phyloP scores from a whole-genome alignment of 2,888 invertebrate genomes.

The Glaucopsyche alexis region DNA sequence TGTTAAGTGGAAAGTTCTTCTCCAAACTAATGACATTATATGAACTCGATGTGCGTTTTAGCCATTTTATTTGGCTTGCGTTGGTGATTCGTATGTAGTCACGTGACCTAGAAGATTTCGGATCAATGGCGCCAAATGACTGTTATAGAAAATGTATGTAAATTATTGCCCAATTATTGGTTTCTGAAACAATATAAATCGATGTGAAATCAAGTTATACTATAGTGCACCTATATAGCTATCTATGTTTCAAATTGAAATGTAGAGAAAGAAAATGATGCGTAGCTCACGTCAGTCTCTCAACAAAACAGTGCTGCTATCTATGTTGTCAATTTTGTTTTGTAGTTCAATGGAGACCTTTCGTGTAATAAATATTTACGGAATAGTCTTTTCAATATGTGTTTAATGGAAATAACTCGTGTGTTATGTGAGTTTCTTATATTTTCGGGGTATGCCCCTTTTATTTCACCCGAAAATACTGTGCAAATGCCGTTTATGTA shows the following conservation, averaged over 20 bases:
- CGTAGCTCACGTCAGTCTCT: conserved; percentile 79
- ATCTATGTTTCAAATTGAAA: conserved; percentile 42
- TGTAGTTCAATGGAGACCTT: conserved; percentile 81
- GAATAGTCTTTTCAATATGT: conserved; percentile 67
- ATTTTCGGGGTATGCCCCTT: conserved; percentile 34
- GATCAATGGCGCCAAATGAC: conserved; percentile 81
- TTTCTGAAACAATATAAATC: conserved; percentile 45
- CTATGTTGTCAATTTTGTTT: conserved; percentile 88
- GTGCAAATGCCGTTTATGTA: conserved; percentile 44
- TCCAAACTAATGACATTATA: conserved; percentile 75
- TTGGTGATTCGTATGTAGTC: conserved; percentile 80
- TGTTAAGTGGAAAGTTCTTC: conserved; percentile 67
- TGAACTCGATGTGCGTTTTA: conserved; percentile 79
- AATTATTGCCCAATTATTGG: conserved; percentile 49
- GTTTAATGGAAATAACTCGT: conserved; percentile 45
- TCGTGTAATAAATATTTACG: conserved; percentile 83
- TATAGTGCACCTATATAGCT: conserved; percentile 46
- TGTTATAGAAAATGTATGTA: conserved; percentile 77
- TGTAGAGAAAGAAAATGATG: conserved; percentile 57
- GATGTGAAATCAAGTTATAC: conserved; percentile 45
- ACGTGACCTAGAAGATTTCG: conserved; percentile 77
- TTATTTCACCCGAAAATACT: conserved; percentile 35
- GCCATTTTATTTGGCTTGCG: conserved; percentile 80
- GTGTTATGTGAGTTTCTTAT: conserved; percentile 51
- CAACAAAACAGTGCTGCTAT: conserved; percentile 85